Conservation (phyloP, 2,113 vertebrate genomes). For the Kryptolebias marmoratus region DNA sequence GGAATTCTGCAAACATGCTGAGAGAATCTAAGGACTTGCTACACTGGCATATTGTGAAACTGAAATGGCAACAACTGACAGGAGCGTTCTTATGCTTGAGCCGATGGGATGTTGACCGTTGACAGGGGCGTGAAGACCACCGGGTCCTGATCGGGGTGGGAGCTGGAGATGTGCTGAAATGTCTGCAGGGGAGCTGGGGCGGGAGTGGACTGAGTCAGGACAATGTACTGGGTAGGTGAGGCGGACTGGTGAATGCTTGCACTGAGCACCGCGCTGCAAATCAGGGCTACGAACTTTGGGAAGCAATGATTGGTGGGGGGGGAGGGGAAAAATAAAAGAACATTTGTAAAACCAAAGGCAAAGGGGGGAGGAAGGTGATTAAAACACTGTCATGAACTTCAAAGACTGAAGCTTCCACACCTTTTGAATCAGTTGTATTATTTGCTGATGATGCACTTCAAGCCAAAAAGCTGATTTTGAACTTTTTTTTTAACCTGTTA, state of each 20-base stretch:
- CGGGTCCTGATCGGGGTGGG: conserved; percentile 25
- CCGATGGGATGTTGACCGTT: conserved; percentile 33
- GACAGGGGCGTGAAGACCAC: conserved; percentile 60
- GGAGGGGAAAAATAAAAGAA: neutral
- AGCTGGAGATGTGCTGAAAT: neutral
- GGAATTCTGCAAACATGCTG: neutral
- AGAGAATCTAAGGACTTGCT: neutral
- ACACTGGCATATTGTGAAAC: neutral
- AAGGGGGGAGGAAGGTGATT: conserved; percentile 3
- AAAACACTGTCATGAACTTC: conserved; percentile 10
- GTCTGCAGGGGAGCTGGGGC: conserved; percentile 8
- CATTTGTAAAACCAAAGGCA: neutral
- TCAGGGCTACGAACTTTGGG: conserved; percentile 54
- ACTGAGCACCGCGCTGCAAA: conserved; percentile 56
- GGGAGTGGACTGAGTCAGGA: conserved; percentile 37
- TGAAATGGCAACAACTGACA: neutral
- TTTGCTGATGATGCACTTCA: no score
- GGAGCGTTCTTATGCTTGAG: conserved; percentile 13
- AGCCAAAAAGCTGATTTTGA: no score
- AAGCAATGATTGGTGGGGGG: neutral
- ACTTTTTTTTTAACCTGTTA: no score
- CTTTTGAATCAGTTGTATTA: no score
- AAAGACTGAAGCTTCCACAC: neutral
- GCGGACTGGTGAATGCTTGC: conserved; percentile 13
- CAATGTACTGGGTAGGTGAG: conserved; percentile 53